phyloP scores from a whole-genome alignment of 2,888 invertebrate species.

The Folsomia manolachei region DNA sequence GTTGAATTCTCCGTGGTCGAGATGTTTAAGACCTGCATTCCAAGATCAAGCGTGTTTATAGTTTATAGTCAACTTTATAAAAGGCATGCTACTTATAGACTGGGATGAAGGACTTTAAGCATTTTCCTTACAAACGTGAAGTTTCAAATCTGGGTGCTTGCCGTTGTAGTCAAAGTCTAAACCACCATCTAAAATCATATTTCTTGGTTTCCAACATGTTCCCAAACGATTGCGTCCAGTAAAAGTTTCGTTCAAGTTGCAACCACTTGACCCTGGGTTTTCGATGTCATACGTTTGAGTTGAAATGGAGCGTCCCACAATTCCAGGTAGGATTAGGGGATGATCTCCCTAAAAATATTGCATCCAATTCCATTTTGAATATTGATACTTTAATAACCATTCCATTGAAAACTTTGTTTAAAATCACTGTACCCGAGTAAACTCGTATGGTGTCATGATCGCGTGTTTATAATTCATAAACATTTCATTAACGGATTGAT shows the following conservation, averaged over 20 bases:
- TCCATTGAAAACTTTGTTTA: background rate
- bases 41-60: background rate
- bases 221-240: background rate
- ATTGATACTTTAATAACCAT: background rate
- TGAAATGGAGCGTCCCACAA: background rate
- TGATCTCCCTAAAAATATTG: background rate
- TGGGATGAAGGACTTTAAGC: no score
- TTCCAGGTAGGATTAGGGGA: background rate
- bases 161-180: background rate
- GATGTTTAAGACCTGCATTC: background rate
- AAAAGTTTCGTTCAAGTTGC: no score
- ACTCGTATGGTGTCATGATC: background rate
- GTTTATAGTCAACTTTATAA: no score
- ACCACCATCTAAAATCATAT: background rate
- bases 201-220: background rate
- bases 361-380: background rate
- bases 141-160: background rate
- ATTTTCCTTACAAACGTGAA: no score
- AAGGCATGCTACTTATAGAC: no score
- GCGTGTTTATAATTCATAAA: background rate
- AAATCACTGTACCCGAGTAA: background rate
- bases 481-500: background rate
- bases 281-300: no score
- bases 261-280: no score
- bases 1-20: background rate